These are phyloP conservation scores for Galaxea fascicularis DNA, from an alignment of 92 coral and sea anemone species.

Conservation along the genomic window DNA sequence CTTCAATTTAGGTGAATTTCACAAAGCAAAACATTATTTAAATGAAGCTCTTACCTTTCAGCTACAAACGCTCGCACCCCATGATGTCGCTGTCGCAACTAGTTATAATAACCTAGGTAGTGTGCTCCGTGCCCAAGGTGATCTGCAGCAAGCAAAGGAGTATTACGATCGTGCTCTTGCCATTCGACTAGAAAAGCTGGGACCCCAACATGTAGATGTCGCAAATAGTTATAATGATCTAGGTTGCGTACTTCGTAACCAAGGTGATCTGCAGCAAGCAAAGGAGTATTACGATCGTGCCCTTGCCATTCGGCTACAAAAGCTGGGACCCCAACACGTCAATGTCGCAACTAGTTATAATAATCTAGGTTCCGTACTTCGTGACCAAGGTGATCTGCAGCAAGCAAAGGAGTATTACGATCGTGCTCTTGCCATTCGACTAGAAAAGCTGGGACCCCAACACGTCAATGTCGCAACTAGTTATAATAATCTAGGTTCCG, in stretches of 20 bases:
- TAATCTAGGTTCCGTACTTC: background rate
- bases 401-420: conserved; percentile 12
- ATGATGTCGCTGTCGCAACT: background rate
- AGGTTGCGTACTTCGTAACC: background rate
- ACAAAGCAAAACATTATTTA: background rate
- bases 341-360: background rate
- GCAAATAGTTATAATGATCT: background rate
- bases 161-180: conserved; percentile 15
- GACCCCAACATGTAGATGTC: background rate
- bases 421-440: background rate
- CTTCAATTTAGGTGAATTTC: background rate
- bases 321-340: background rate
- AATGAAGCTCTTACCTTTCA: background rate
- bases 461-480: background rate
- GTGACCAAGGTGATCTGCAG: background rate
- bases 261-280: conserved; percentile 21
- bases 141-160: conserved; percentile 29
- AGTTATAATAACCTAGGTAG: background rate
- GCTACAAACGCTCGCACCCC: background rate
- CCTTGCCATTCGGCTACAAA: background rate
- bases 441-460: background rate
- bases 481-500: background rate
- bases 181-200: background rate
- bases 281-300: conserved; percentile 8
- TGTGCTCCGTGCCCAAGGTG: background rate